Evolutionary conservation across 2,113 vertebrate genomes (phyloP).

Genomic region (Sturnira hondurensis): DNA sequence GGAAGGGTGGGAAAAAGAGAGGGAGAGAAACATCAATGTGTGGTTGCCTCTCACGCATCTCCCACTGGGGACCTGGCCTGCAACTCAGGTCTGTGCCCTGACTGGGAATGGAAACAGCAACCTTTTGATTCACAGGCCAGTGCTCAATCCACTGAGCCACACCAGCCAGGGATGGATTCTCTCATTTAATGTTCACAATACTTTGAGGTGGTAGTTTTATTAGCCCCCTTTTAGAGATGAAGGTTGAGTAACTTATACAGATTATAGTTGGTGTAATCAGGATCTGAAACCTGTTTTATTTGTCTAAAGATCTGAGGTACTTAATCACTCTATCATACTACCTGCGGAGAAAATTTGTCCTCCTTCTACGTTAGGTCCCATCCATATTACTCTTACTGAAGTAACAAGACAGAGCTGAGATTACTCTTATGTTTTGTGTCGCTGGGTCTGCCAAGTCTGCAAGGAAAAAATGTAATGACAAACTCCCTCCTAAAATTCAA

Average conservation of each 20-base stretch:
- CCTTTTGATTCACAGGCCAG: no score
- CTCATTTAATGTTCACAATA: constrained; percentile 2
- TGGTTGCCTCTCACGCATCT: no score
- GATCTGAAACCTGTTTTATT: constrained; percentile 13
- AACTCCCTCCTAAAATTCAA: neutral
- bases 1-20: no score
- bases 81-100: no score
- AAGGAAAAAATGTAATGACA: neutral
- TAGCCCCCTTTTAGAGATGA: neutral
- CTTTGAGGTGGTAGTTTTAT: neutral
- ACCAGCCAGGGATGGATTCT: neutral
- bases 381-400: neutral
- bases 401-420: neutral
- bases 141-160: no score
- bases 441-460: neutral
- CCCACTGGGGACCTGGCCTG: no score
- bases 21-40: no score
- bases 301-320: neutral
- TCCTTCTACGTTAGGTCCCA: neutral
- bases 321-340: neutral
- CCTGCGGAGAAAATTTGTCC: neutral
- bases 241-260: neutral
- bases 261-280: neutral
- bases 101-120: no score
- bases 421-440: neutral